A percentile compares a stretch with the other conserved stretches of the same genome.
Evolutionary conservation across 2,113 vertebrate species (phyloP).

Genomic region (Hypocryptadius cinnamomeus): DNA sequence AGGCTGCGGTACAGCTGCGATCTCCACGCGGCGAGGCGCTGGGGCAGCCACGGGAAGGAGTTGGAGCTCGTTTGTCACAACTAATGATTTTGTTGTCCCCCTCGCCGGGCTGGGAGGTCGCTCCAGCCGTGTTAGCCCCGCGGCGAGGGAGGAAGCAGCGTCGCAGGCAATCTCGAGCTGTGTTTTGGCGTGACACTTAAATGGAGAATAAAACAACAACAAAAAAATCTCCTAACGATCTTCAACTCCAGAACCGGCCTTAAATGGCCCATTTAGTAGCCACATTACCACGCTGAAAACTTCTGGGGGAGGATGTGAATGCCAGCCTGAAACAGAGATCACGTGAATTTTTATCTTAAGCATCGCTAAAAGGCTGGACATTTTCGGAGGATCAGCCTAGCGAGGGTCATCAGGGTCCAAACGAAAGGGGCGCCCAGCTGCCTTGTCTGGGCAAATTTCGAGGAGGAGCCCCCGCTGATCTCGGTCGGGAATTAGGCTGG

Average conservation of each 20-base stretch:
- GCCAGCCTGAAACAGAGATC: neutral
- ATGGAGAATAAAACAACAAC: neutral
- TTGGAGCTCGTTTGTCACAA: neutral
- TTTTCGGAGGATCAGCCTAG: neutral
- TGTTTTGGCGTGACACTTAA: neutral
- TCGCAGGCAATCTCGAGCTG: neutral
- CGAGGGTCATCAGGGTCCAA: neutral
- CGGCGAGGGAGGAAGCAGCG: neutral
- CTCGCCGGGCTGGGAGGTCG: neutral
- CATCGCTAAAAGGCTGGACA: neutral
- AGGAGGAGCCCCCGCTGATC: neutral
- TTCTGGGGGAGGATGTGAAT: neutral
- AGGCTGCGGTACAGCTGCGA: neutral
- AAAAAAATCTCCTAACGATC: neutral
- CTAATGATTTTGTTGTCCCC: neutral
- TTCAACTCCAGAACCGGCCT: neutral
- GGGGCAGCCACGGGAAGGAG: neutral
- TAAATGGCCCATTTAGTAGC: neutral
- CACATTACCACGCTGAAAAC: neutral
- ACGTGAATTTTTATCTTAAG: neutral
- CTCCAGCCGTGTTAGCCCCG: neutral
- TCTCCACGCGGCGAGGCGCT: rapidly evolving
- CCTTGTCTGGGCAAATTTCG: neutral
- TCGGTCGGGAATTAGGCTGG: neutral
- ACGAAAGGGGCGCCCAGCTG: neutral